Conservation (phyloP, 1,140 invertebrate species). For the Anastatus disparis region DNA sequence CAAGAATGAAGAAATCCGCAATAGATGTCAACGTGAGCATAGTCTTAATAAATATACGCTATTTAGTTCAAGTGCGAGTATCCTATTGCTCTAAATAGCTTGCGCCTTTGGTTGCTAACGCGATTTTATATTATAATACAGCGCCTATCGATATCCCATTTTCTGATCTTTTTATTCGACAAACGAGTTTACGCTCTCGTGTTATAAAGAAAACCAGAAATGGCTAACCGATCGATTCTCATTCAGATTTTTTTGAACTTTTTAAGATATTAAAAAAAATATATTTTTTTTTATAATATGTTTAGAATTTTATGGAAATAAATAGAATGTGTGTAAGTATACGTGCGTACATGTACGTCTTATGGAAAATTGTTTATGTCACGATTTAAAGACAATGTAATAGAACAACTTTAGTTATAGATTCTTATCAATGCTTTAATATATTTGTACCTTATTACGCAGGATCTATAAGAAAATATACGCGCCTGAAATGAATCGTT, state of each 20-base stretch:
- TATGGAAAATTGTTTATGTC: background rate
- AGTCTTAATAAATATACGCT: background rate
- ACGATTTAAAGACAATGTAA: conserved; percentile 10
- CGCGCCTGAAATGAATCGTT: background rate
- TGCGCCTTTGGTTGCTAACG: too few species aligned
- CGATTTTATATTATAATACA: too few species aligned
- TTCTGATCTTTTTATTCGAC: conserved; percentile 33
- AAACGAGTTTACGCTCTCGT: background rate
- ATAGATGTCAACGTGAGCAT: conserved; percentile 2
- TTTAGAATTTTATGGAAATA: conserved; percentile 11
- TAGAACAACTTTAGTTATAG: background rate
- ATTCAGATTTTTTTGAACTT: too few species aligned
- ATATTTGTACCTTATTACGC: background rate
- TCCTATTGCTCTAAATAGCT: conserved; percentile 50
- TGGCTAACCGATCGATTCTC: too few species aligned
- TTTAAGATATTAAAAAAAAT: too few species aligned
- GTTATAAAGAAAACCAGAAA: too few species aligned
- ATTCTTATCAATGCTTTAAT: background rate
- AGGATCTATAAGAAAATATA: too few species aligned
- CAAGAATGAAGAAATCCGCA: conserved; percentile 23
- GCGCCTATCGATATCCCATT: conserved; percentile 23
- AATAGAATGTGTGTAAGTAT: too few species aligned
- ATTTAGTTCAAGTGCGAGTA: conserved; percentile 39
- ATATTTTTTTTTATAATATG: conserved; percentile 5
- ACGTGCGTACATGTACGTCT: background rate